phyloP scores from a whole-genome alignment of 1,140 invertebrate genomes.

The Chionoecetes opilio region DNA sequence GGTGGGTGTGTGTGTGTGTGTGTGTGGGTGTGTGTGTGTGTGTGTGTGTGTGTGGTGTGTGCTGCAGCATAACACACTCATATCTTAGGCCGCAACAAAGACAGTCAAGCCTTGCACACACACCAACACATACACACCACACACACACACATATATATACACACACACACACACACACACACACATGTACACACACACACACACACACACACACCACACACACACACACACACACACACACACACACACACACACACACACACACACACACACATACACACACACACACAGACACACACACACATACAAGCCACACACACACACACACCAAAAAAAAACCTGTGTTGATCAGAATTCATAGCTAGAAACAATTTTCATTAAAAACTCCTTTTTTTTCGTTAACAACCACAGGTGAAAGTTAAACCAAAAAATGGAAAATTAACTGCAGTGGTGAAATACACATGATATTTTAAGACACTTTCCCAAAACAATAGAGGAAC shows the following conservation, averaged over 20 bases:
- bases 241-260: too few relatives aligned
- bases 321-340: not conserved
- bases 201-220: too few relatives aligned
- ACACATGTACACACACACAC: too few relatives aligned
- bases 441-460: not conserved
- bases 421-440: not conserved
- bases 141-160: too few relatives aligned
- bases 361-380: not conserved
- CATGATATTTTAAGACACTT: not conserved
- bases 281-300: too few relatives aligned
- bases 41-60: constrained; percentile 16
- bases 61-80: too few relatives aligned
- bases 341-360: not conserved
- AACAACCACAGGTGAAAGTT: not conserved
- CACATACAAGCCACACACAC: not conserved
- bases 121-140: too few relatives aligned
- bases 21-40: constrained; percentile 17
- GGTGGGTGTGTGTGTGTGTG: not conserved
- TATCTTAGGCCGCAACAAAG: too few relatives aligned
- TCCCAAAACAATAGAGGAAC: not conserved
- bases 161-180: too few relatives aligned
- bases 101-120: too few relatives aligned
- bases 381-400: not conserved
- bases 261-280: too few relatives aligned
- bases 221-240: too few relatives aligned